These are phyloP conservation scores for Ptychoptera contaminata DNA, from an alignment of 2,888 invertebrate genomes.

Conservation along the genomic window DNA sequence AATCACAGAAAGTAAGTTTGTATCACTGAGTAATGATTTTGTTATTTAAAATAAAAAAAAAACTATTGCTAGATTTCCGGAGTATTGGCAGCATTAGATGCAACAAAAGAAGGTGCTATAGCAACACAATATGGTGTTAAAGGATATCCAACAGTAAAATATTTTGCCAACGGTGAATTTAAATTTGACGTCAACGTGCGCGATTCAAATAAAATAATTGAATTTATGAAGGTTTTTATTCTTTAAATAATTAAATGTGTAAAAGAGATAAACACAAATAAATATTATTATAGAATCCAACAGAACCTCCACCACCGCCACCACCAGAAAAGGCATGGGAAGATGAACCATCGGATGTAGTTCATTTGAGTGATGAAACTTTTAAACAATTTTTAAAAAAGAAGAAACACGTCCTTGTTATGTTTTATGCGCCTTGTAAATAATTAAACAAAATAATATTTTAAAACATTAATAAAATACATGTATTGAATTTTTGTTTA, in stretches of 20 bases:
- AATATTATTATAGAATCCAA: slow-evolving; percentile 38
- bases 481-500: slow-evolving; percentile 10
- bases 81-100: slow-evolving; percentile 69
- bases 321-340: slow-evolving; percentile 68
- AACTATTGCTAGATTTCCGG: slow-evolving; percentile 41
- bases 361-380: slow-evolving; percentile 55
- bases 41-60: neutral
- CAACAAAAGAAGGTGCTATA: slow-evolving; percentile 55
- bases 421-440: slow-evolving; percentile 90
- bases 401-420: slow-evolving; percentile 72
- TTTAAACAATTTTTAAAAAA: slow-evolving; percentile 64
- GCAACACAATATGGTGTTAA: slow-evolving; percentile 54
- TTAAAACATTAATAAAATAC: slow-evolving; percentile 3
- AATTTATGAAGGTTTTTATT: slow-evolving; percentile 51
- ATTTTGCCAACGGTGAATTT: slow-evolving; percentile 58
- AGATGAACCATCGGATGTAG: slow-evolving; percentile 56
- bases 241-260: neutral
- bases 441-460: slow-evolving; percentile 20
- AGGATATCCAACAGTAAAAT: slow-evolving; percentile 68
- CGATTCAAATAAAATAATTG: slow-evolving; percentile 59
- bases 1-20: slow-evolving; percentile 43
- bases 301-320: slow-evolving; percentile 71
- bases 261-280: neutral
- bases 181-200: slow-evolving; percentile 66
- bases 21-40: neutral